Conservation (phyloP, 2,888 invertebrate species). For the Rotaria socialis region DNA sequence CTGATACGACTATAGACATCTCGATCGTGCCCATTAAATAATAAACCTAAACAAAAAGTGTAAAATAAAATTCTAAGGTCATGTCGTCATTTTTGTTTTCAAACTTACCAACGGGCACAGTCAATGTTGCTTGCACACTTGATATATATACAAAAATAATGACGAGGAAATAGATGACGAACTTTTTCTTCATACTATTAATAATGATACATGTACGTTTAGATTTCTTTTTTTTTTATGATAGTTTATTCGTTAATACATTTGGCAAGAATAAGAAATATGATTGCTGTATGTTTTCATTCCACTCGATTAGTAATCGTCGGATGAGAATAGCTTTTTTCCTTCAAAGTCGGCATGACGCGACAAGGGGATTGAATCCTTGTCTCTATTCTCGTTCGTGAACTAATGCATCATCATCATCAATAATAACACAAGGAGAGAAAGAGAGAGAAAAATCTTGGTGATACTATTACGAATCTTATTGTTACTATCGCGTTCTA, state of each 20-base stretch:
- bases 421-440: background rate
- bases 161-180: background rate
- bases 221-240: no score
- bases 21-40: background rate
- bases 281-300: background rate
- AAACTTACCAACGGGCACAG: slow-evolving; percentile 32
- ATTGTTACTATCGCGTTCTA: background rate
- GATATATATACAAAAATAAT: background rate
- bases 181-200: background rate
- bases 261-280: background rate
- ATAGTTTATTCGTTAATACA: no score
- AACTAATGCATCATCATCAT: background rate
- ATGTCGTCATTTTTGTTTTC: no score
- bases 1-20: background rate
- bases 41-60: background rate
- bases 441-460: background rate
- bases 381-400: background rate
- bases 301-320: background rate
- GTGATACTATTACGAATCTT: slow-evolving; percentile 2
- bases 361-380: background rate
- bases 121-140: background rate
- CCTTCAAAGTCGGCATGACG: background rate
- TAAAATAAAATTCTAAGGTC: no score
- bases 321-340: background rate
- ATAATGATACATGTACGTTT: background rate